A percentile compares a stretch with the other conserved stretches of the same genome.
Conservation (phyloP, 2,888 invertebrate genomes). For the Luffia ferchaultella region DNA sequence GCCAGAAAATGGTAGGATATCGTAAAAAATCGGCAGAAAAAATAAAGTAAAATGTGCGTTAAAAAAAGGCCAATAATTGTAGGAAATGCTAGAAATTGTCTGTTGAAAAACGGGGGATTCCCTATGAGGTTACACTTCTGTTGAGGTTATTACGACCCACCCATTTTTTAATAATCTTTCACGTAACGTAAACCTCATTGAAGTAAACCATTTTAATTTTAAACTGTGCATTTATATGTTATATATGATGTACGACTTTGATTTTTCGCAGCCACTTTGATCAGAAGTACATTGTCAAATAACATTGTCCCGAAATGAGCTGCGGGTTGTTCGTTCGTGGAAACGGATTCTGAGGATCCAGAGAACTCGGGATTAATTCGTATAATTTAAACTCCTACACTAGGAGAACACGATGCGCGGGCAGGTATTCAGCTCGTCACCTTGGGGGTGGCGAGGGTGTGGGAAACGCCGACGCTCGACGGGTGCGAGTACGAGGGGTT, state of each 20-base stretch:
- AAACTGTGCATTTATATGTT: no score
- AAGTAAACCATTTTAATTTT: no score
- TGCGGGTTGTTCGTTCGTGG: not conserved
- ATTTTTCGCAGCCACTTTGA: slow-evolving; percentile 28
- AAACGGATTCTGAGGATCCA: slow-evolving; percentile 20
- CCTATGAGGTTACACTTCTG: no score
- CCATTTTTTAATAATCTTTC: no score
- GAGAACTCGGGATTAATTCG: slow-evolving; percentile 46
- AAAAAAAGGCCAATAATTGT: no score
- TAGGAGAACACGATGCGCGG: slow-evolving; percentile 42
- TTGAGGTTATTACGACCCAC: no score
- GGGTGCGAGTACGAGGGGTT: slow-evolving; percentile 30
- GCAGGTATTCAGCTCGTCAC: slow-evolving; percentile 28
- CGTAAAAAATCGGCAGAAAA: no score
- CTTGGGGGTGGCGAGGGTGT: slow-evolving; percentile 27
- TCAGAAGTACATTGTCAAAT: slow-evolving; percentile 30
- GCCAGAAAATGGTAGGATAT: no score
- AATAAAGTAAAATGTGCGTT: no score
- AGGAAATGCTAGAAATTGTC: no score
- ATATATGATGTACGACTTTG: slow-evolving; percentile 18
- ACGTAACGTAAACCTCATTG: no score
- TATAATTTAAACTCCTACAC: slow-evolving; percentile 53
- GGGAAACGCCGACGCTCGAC: slow-evolving; percentile 25
- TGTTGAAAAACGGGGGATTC: no score
- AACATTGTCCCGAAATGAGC: slow-evolving; percentile 10